Evolutionary conservation across 1,140 invertebrate species (phyloP).

Genomic region (Camponotus pennsylvanicus): DNA sequence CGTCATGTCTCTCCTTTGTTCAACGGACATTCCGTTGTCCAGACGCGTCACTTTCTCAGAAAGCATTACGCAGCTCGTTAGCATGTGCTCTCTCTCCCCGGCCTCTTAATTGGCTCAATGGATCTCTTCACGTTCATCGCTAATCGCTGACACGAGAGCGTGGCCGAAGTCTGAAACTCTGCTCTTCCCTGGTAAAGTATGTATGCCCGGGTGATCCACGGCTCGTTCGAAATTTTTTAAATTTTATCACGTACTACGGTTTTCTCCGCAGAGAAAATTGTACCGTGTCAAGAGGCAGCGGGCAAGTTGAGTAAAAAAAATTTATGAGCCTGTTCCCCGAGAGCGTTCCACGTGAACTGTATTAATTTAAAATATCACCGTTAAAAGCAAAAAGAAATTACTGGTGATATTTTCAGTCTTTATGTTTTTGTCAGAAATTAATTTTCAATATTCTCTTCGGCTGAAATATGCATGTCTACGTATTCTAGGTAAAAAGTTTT

Average conservation of each 20-base stretch:
- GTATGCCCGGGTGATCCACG: neutral
- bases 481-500: neutral
- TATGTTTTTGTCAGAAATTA: neutral
- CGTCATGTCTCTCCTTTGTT: constrained; percentile 44
- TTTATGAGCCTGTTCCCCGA: neutral
- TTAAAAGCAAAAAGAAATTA: neutral
- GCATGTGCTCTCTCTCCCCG: constrained; percentile 60
- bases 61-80: constrained; percentile 73
- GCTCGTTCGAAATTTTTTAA: neutral
- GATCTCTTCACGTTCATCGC: constrained; percentile 66
- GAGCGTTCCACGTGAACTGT: neutral
- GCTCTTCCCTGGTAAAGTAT: neutral
- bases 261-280: neutral
- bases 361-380: neutral
- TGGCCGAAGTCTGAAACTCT: neutral
- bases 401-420: neutral
- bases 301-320: neutral
- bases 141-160: constrained; percentile 66
- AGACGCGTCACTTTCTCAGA: constrained; percentile 76
- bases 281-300: neutral
- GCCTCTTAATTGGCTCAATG: constrained; percentile 76
- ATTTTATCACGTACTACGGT: neutral
- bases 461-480: neutral
- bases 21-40: constrained; percentile 48
- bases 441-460: neutral